Base-by-base conservation (phyloP, 2,888 invertebrate genomes). In the Polietes domitor region DNA sequence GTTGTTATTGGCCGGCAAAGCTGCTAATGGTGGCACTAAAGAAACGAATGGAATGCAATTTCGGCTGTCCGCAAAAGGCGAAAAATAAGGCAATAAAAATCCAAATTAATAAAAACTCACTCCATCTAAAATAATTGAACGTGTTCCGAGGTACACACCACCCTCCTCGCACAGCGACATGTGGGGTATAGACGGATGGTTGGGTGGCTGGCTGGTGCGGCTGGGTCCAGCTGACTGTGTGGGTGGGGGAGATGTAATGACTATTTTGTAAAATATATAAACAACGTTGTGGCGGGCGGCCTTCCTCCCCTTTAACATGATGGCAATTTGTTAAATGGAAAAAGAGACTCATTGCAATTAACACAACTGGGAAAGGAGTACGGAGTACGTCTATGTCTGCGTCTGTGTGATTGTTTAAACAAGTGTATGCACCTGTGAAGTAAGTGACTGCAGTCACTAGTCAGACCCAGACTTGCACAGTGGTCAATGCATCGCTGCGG, bases 251-350 rank as follows among this genome's bases (percentile, higher is more conserved):
- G 82, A 74, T 76, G 79, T 65, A 74, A 43, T 74, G 65, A 47
- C 65, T 71, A 73, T 83, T 43, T 43, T 58, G 79, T 68, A 73
- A 68, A 24, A 68, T 68, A 47, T 78, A 70, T 80, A 80, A 83
- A 83, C 83, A 83, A 80, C 76, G 80, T 73, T 80, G 72, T 83
- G 83, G 83, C 80, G 83, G 83, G 83, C 80, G 83, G 82, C 73
- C 76, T 28, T 83, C 83, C 63, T 83, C 83, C 83, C 83, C 79
- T 83, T 83, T 83, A 80, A 83, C 83, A 83, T 83, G 76, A 73
- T 70, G 76, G 76, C 76, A 79, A 80, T 83, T 83, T 83, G 80
- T 83, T 83, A 80, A 80, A 73, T 83, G 75, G 50, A 50, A 73
- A 76, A 41, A 71, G n/a, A 76, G 21, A 65, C 73, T 63, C 72